phyloP scores from a whole-genome alignment of 2,797 vertebrate genomes.

The Ispidina lecontei region DNA sequence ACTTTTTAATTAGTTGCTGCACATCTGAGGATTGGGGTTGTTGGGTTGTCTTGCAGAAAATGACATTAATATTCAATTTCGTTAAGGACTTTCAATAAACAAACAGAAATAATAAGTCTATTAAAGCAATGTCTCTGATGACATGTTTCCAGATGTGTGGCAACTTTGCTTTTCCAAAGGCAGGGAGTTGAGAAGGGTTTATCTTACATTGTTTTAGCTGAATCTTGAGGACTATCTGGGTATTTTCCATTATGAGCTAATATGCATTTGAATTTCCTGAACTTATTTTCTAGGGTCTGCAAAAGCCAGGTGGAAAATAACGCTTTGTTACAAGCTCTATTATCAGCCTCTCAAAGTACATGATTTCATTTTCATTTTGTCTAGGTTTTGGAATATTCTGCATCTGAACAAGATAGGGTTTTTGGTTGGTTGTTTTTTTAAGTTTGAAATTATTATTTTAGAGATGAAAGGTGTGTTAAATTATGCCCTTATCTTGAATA shows the following conservation, averaged over 20 bases:
- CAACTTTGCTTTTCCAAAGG: neutral
- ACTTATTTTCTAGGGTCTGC: neutral
- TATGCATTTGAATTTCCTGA: slow-evolving; percentile 5
- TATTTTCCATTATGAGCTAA: neutral
- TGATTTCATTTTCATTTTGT: neutral
- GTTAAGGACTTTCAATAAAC: slow-evolving; percentile 48
- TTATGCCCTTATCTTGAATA: neutral
- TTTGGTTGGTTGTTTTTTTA: neutral
- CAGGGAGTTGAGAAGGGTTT: neutral
- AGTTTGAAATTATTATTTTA: slow-evolving; percentile 12
- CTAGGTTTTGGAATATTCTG: neutral
- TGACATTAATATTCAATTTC: slow-evolving; percentile 64
- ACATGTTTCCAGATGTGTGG: slow-evolving; percentile 3
- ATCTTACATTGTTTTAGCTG: neutral
- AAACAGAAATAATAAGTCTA: slow-evolving; percentile 63
- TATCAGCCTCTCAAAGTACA: neutral
- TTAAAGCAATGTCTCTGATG: slow-evolving; percentile 51
- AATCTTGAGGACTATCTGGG: neutral
- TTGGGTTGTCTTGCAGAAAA: slow-evolving; percentile 61
- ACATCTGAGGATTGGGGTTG: slow-evolving; percentile 55
- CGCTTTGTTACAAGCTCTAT: neutral
- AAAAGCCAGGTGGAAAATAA: slow-evolving; percentile 1
- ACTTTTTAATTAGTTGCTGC: slow-evolving; percentile 63
- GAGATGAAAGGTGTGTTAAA: neutral
- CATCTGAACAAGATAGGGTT: neutral